phyloP scores from a whole-genome alignment of 23 tunicate genomes.

The Ciona savignyi region DNA sequence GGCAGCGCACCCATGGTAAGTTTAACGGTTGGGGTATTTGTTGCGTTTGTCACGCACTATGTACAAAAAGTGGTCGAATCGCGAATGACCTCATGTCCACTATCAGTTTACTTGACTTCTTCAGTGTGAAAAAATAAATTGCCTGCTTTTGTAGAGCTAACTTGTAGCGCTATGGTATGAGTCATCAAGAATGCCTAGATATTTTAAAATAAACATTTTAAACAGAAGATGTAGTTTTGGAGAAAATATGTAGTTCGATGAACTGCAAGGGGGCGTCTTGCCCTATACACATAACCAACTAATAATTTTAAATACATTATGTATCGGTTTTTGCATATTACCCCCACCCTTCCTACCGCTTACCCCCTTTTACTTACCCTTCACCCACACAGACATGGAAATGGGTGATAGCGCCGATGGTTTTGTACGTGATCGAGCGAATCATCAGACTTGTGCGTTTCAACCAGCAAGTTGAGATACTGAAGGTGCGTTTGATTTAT shows the following conservation, averaged over 20 bases:
- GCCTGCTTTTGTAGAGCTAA: not conserved
- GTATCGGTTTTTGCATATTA: too few species aligned
- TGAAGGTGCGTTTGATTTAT: constrained; percentile 41
- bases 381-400: constrained; percentile 73
- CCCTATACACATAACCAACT: too few species aligned
- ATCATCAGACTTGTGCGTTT: constrained; percentile 52
- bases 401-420: constrained; percentile 87
- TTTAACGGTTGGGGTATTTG: too few species aligned
- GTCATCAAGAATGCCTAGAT: not conserved
- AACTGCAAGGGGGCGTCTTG: too few species aligned
- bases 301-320: too few species aligned
- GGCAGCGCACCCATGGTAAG: constrained; percentile 74
- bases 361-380: not conserved
- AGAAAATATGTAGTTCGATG: too few species aligned
- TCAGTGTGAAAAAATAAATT: not conserved
- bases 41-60: too few species aligned
- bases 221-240: not conserved
- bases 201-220: too few species aligned
- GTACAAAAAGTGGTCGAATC: too few species aligned
- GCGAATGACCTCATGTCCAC: not conserved
- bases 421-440: constrained; percentile 74
- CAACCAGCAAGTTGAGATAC: constrained; percentile 66
- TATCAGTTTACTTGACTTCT: not conserved
- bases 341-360: not conserved
- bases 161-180: not conserved